phyloP scores from a whole-genome alignment of 2,888 invertebrate genomes.

The Pycnomerus fuliginosus region DNA sequence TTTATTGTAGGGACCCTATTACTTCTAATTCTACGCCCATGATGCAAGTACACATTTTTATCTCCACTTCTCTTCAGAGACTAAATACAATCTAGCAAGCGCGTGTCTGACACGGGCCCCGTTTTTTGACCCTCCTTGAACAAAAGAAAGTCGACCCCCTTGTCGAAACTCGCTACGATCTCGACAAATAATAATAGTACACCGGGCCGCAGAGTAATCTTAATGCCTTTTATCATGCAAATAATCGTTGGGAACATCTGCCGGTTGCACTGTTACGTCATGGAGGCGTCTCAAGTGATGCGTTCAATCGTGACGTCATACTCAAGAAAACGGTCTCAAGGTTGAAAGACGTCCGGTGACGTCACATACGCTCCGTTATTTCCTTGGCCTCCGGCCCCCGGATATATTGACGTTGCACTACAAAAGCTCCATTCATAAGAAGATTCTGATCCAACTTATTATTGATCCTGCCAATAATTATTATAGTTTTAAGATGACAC shows the following conservation, averaged over 20 bases:
- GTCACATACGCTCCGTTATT: slow-evolving; percentile 34
- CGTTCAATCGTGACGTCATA: slow-evolving; percentile 36
- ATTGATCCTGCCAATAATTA: too few species aligned
- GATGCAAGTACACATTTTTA: slow-evolving; percentile 45
- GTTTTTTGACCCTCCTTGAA: slow-evolving; percentile 46
- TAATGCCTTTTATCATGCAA: slow-evolving; percentile 53
- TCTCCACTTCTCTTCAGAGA: slow-evolving; percentile 43
- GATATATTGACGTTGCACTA: neutral
- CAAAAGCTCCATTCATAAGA: neutral
- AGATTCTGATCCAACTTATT: too few species aligned
- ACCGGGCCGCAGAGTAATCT: slow-evolving; percentile 50
- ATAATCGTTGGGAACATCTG: slow-evolving; percentile 47
- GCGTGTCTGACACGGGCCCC: slow-evolving; percentile 52
- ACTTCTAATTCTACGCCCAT: slow-evolving; percentile 44
- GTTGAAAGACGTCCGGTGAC: slow-evolving; percentile 50
- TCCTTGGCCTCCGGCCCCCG: slow-evolving; percentile 1
- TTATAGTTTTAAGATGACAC: too few species aligned
- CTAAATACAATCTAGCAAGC: slow-evolving; percentile 49
- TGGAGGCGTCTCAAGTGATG: slow-evolving; percentile 36
- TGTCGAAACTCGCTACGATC: slow-evolving; percentile 38
- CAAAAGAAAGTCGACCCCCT: slow-evolving; percentile 51
- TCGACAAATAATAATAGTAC: slow-evolving; percentile 36
- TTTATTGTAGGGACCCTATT: too few species aligned
- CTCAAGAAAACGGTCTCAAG: slow-evolving; percentile 52
- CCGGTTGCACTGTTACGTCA: slow-evolving; percentile 39